Evolutionary conservation across 2,888 invertebrate species (phyloP).

Genomic region (Argynnis bischoffii): DNA sequence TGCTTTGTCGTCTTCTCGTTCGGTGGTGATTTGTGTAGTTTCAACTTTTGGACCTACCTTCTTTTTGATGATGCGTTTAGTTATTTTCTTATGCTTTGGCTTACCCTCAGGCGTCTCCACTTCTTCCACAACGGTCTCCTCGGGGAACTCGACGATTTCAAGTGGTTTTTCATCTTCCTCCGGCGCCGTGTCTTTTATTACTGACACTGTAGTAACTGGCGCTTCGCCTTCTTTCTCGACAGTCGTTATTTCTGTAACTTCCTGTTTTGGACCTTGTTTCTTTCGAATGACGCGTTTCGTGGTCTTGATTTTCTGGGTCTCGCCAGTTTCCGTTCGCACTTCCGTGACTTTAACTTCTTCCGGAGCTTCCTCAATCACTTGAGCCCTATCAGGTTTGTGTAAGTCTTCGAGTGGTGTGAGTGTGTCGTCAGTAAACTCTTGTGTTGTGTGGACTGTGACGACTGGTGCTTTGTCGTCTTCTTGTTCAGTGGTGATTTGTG

Average conservation of each 20-base stretch:
- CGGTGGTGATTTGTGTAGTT: conserved; percentile 44
- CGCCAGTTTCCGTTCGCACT: neutral
- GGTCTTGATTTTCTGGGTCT: conserved; percentile 27
- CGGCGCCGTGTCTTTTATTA: too few relatives aligned
- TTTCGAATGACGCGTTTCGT: conserved; percentile 54
- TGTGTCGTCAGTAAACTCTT: conserved; percentile 39
- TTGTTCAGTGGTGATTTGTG: conserved; percentile 38
- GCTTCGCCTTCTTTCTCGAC: too few relatives aligned
- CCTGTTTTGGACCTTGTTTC: conserved; percentile 36
- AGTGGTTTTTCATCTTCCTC: neutral
- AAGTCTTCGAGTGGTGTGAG: conserved; percentile 15
- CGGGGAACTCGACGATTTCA: conserved; percentile 47
- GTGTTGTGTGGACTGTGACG: conserved; percentile 41
- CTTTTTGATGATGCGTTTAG: conserved; percentile 49
- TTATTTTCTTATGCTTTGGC: conserved; percentile 42
- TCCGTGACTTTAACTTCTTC: conserved; percentile 40
- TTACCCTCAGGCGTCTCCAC: conserved; percentile 50
- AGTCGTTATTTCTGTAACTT: conserved; percentile 36
- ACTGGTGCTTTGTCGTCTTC: conserved; percentile 61
- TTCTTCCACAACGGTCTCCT: conserved; percentile 55
- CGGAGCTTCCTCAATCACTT: conserved; percentile 42
- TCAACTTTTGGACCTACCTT: conserved; percentile 48
- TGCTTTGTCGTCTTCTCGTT: conserved; percentile 37
- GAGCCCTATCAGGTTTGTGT: neutral
- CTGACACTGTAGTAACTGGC: too few relatives aligned